These are phyloP conservation scores for Cosmia trapezina DNA, from an alignment of 2,888 invertebrate species.

Conservation along the genomic window DNA sequence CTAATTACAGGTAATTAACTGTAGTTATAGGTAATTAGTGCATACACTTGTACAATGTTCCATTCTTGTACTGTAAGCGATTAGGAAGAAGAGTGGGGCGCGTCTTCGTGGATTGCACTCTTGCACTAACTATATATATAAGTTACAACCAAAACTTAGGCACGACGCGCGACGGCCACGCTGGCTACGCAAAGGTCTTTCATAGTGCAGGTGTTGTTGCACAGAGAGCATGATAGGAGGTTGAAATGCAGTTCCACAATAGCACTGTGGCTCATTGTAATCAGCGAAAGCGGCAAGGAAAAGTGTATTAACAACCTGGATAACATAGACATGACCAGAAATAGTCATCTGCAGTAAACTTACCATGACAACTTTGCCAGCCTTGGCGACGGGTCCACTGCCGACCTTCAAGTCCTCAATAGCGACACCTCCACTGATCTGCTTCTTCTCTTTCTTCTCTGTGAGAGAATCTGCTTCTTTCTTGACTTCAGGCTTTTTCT, in stretches of 20 bases:
- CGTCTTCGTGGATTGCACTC: no score
- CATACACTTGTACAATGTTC: no score
- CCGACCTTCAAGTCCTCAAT: slow-evolving; percentile 95
- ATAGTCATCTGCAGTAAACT: slow-evolving; percentile 44
- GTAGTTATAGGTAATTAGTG: no score
- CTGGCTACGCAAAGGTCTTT: not conserved
- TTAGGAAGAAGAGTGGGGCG: no score
- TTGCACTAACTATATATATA: no score
- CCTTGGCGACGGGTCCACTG: slow-evolving; percentile 94
- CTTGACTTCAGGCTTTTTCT: slow-evolving; percentile 80
- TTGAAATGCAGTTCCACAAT: not conserved
- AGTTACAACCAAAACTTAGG: not conserved
- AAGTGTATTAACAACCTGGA: not conserved
- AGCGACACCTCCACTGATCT: slow-evolving; percentile 94
- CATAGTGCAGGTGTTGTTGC: no score
- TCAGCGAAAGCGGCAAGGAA: not conserved
- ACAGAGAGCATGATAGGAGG: not conserved
- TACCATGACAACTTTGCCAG: slow-evolving; percentile 93
- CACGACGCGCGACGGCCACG: no score
- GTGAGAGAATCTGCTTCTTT: slow-evolving; percentile 74
- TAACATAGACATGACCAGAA: not conserved
- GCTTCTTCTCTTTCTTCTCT: slow-evolving; percentile 89
- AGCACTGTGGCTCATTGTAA: not conserved
- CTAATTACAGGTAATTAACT: no score
- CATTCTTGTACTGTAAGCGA: no score